phyloP scores from a whole-genome alignment of 2,797 vertebrate genomes.

The Spinibarbus caldwelli region DNA sequence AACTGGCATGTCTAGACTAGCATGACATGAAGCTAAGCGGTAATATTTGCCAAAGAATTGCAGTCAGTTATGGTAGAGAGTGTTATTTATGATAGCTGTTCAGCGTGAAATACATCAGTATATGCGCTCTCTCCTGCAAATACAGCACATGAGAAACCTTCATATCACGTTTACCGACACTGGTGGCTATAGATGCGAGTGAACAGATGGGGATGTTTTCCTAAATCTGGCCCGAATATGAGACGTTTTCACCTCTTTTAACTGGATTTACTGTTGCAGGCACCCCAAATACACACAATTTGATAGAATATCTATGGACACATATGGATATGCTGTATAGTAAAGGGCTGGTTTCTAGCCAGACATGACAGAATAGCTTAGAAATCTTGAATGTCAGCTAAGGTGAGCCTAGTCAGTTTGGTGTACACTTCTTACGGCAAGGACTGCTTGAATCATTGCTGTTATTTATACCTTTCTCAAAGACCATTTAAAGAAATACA shows the following conservation, averaged over 20 bases:
- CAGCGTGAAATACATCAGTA: slow-evolving; percentile 38
- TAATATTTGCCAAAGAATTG: slow-evolving; percentile 3
- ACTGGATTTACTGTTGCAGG: neutral
- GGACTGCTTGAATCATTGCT: neutral
- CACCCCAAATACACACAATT: neutral
- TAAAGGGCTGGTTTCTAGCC: neutral
- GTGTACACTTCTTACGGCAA: neutral
- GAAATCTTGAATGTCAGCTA: neutral
- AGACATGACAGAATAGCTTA: neutral
- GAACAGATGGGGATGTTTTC: neutral
- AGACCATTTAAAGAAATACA: neutral
- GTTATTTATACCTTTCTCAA: neutral
- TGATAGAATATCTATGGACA: neutral
- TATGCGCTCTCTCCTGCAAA: neutral
- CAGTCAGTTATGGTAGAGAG: slow-evolving; percentile 17
- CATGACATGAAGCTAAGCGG: slow-evolving; percentile 18
- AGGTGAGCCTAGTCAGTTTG: no score
- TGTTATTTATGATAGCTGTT: slow-evolving; percentile 38
- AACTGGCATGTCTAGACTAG: slow-evolving; percentile 7
- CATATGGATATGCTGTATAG: neutral
- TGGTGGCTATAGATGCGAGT: neutral
- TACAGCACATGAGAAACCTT: slow-evolving; percentile 23
- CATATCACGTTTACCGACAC: slow-evolving; percentile 18
- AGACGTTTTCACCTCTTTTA: neutral
- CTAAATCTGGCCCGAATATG: neutral